Evolutionary conservation across 1,140 invertebrate genomes (phyloP).

Genomic region (Hermetia illucens): DNA sequence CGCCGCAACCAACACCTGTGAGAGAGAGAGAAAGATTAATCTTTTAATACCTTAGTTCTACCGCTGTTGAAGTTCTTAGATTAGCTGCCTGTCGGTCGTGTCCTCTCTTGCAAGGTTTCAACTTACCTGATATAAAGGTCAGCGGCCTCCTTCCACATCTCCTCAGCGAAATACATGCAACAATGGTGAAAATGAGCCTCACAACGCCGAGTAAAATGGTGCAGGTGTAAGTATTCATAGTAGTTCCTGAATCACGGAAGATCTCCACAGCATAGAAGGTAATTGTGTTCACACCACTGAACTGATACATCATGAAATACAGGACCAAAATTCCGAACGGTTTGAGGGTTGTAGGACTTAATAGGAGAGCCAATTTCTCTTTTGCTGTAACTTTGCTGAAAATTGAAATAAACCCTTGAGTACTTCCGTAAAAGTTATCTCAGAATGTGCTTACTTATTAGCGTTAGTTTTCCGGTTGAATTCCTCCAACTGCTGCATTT

Average conservation of each 20-base stretch:
- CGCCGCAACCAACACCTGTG: slow-evolving; percentile 44
- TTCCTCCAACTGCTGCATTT: slow-evolving; percentile 43
- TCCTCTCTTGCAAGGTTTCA: too few species aligned
- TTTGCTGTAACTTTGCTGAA: slow-evolving; percentile 32
- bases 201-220: slow-evolving; percentile 54
- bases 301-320: slow-evolving; percentile 60
- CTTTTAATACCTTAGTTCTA: slow-evolving; percentile 5
- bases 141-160: slow-evolving; percentile 47
- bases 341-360: slow-evolving; percentile 45
- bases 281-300: slow-evolving; percentile 58
- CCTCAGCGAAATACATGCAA: slow-evolving; percentile 44
- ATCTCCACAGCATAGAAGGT: slow-evolving; percentile 68
- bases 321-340: slow-evolving; percentile 46
- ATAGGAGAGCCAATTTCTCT: slow-evolving; percentile 40
- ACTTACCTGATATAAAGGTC: slow-evolving; percentile 47
- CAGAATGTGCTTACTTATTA: slow-evolving; percentile 29
- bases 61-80: neutral
- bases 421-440: too few species aligned
- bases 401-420: slow-evolving; percentile 9
- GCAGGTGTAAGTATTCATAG: slow-evolving; percentile 42
- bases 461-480: slow-evolving; percentile 49
- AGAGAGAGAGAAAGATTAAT: too few species aligned
- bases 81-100: neutral
- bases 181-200: slow-evolving; percentile 42
- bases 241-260: slow-evolving; percentile 47